A percentile compares a stretch with the other conserved stretches of the same genome.
These are phyloP conservation scores for Albula glossodonta DNA, from an alignment of 2,113 vertebrate genomes.

Conservation along the genomic window DNA sequence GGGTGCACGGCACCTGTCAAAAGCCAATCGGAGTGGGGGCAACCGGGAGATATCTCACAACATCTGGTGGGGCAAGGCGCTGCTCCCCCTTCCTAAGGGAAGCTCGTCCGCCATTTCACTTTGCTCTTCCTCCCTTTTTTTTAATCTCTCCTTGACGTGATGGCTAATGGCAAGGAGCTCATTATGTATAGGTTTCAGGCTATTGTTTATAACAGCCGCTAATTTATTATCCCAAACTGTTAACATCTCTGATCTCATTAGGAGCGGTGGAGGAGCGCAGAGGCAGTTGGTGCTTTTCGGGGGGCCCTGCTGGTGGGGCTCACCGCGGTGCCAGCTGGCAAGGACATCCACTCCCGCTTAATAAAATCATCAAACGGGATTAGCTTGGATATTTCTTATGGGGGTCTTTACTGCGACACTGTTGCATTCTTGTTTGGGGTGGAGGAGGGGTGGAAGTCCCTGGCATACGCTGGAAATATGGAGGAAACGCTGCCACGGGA, in stretches of 20 bases:
- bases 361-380: conserved; percentile 82
- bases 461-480: conserved; percentile 29
- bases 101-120: neutral
- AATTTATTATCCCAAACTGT: conserved; percentile 73
- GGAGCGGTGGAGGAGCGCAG: conserved; percentile 46
- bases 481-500: too few species aligned
- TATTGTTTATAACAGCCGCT: conserved; percentile 69
- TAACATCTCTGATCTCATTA: conserved; percentile 67
- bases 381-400: conserved; percentile 68
- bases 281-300: conserved; percentile 63
- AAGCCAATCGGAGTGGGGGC: conserved; percentile 11
- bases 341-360: conserved; percentile 67
- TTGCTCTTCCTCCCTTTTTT: conserved; percentile 4
- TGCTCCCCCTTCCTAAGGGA: conserved; percentile 44
- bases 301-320: conserved; percentile 55
- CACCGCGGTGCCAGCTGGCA: conserved; percentile 69
- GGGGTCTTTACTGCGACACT: conserved; percentile 59
- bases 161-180: conserved; percentile 69
- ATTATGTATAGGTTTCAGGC: conserved; percentile 71
- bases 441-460: neutral
- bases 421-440: conserved; percentile 48
- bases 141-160: conserved; percentile 65
- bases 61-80: conserved; percentile 66
- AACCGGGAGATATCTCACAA: conserved; percentile 48
- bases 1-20: conserved; percentile 11